Conservation (phyloP, 2,113 vertebrate genomes). For the Deroptyus accipitrinus region DNA sequence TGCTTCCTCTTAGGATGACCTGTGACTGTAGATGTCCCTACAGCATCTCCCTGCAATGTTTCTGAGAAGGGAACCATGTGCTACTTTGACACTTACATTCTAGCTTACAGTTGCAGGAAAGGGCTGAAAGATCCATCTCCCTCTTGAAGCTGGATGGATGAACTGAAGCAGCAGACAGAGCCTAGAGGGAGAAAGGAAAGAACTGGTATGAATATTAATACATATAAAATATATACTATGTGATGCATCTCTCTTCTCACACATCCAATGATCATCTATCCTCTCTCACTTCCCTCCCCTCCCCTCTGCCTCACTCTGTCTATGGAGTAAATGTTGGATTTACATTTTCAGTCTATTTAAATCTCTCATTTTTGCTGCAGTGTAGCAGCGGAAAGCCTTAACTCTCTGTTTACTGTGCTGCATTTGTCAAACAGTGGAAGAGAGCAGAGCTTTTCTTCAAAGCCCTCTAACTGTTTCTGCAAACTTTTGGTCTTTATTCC, state of each 20-base stretch:
- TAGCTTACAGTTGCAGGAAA: slow-evolving; percentile 6
- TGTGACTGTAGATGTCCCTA: background rate
- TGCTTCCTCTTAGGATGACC: background rate
- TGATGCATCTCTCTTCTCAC: slow-evolving; percentile 64
- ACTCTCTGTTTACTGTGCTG: slow-evolving; percentile 34
- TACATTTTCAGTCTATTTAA: slow-evolving; percentile 71
- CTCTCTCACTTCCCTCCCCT: slow-evolving; percentile 40
- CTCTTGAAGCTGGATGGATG: slow-evolving; percentile 64
- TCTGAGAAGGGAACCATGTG: background rate
- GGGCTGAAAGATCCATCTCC: slow-evolving; percentile 61
- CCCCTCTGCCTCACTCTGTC: background rate
- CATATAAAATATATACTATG: slow-evolving; percentile 68
- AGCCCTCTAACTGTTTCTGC: background rate
- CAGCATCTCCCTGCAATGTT: background rate
- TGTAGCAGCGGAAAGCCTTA: slow-evolving; percentile 35
- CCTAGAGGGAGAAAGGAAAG: slow-evolving; percentile 52
- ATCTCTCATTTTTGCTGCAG: slow-evolving; percentile 63
- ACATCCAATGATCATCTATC: slow-evolving; percentile 64
- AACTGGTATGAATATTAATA: slow-evolving; percentile 68
- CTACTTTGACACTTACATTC: background rate
- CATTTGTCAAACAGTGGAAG: background rate
- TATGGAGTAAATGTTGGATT: slow-evolving; percentile 67
- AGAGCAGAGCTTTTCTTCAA: background rate
- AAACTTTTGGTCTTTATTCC: background rate
- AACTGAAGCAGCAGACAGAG: slow-evolving; percentile 61